phyloP scores from a whole-genome alignment of 2,113 vertebrate genomes.

The Equus przewalskii region DNA sequence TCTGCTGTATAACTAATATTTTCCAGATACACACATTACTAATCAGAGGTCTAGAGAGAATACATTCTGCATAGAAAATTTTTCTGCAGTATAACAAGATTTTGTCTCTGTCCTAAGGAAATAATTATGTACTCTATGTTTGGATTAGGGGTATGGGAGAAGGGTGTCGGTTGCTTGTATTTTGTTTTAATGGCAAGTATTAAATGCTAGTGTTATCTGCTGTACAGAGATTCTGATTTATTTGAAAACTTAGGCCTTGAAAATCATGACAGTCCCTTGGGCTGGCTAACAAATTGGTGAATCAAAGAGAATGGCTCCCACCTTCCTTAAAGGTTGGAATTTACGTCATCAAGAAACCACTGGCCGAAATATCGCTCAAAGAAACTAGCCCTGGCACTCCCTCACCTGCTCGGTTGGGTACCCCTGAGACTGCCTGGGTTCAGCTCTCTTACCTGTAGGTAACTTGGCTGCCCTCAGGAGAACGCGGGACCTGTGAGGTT shows the following conservation, averaged over 20 bases:
- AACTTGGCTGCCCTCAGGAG: not conserved
- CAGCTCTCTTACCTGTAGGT: conserved; percentile 56
- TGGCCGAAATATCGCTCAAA: not conserved
- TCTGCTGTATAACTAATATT: not conserved
- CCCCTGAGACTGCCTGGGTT: not conserved
- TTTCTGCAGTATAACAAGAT: not conserved
- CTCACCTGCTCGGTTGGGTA: not conserved
- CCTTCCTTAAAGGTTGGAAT: not conserved
- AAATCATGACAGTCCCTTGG: not conserved
- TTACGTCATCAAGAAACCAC: not conserved
- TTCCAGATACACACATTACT: not conserved
- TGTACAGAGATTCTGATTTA: not conserved
- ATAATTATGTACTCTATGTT: not conserved
- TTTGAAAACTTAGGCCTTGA: not conserved
- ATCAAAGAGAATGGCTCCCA: not conserved
- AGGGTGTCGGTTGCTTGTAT: not conserved
- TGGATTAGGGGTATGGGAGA: not conserved
- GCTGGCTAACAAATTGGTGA: not conserved
- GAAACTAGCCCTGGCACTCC: not conserved
- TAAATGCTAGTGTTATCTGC: not conserved
- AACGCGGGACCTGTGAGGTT: not conserved
- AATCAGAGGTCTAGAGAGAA: not conserved
- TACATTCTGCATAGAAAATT: not conserved
- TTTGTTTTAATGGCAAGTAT: not conserved
- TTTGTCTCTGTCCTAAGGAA: not conserved